These are phyloP conservation scores for Sitophilus oryzae DNA, from an alignment of 1,140 invertebrate species.

Conservation along the genomic window DNA sequence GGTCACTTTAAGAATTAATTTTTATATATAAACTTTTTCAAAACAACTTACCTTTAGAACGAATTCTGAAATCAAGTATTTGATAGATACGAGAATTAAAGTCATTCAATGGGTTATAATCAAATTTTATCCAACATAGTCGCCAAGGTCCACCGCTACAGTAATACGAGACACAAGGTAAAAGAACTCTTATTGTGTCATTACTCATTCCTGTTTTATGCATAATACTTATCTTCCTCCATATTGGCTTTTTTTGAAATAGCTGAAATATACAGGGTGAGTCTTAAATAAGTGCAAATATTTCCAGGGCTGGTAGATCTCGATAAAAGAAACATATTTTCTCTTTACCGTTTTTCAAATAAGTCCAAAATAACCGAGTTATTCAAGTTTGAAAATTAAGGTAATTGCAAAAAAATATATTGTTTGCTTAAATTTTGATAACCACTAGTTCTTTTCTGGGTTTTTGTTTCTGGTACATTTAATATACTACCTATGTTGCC, in stretches of 20 bases:
- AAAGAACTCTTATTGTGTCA: slow-evolving; percentile 67
- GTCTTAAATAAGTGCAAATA: not conserved
- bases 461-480: too few relatives aligned
- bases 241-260: slow-evolving; percentile 77
- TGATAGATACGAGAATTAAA: slow-evolving; percentile 76
- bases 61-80: slow-evolving; percentile 76
- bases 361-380: not conserved
- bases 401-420: too few relatives aligned
- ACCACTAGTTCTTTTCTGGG: too few relatives aligned
- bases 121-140: slow-evolving; percentile 74
- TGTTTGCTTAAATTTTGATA: too few relatives aligned
- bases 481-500: too few relatives aligned
- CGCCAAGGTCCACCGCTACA: slow-evolving; percentile 84
- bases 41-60: slow-evolving; percentile 55
- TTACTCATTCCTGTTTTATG: slow-evolving; percentile 56
- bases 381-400: too few relatives aligned
- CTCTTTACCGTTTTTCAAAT: too few relatives aligned
- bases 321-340: too few relatives aligned
- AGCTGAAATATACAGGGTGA: slow-evolving; percentile 42
- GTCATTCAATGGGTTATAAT: slow-evolving; percentile 81
- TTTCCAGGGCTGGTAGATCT: too few relatives aligned
- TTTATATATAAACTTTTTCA: slow-evolving; percentile 22
- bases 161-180: slow-evolving; percentile 79
- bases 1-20: too few relatives aligned
- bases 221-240: slow-evolving; percentile 71